These are phyloP conservation scores for Chaetorhynchus papuensis DNA, from an alignment of 2,113 vertebrate genomes.

Conservation along the genomic window DNA sequence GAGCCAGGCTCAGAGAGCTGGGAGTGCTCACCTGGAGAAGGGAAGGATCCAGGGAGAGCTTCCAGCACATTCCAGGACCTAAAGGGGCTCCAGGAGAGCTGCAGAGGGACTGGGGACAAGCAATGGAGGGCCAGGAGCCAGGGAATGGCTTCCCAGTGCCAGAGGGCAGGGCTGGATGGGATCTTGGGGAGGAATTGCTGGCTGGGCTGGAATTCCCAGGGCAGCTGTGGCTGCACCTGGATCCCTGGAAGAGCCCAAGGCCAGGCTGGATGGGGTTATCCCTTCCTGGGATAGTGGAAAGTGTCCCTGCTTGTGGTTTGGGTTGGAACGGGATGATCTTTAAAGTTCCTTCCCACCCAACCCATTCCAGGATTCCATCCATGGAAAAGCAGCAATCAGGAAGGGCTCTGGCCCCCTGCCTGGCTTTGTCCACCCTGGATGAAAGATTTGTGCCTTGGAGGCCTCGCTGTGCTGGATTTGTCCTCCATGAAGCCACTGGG, in stretches of 20 bases:
- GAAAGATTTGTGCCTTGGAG: not conserved
- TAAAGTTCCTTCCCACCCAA: not conserved
- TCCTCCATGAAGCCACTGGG: accelerated
- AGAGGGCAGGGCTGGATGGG: not conserved
- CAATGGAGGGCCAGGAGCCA: accelerated
- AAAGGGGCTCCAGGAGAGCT: not conserved
- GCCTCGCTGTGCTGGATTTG: not conserved
- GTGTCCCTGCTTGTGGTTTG: not conserved
- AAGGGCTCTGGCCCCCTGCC: not conserved
- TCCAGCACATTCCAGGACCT: accelerated
- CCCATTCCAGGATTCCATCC: accelerated
- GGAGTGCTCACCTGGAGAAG: not conserved
- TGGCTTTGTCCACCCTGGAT: accelerated
- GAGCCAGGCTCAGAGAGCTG: not conserved
- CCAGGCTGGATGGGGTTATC: no score
- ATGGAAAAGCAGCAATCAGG: accelerated
- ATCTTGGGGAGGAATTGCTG: accelerated
- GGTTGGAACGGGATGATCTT: no score
- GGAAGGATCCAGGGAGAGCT: not conserved
- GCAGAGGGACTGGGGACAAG: not conserved
- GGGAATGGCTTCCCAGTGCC: not conserved
- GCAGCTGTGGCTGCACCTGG: not conserved
- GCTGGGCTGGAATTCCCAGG: not conserved
- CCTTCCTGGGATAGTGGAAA: accelerated
- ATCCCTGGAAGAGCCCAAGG: accelerated